phyloP scores from a whole-genome alignment of 2,797 vertebrate genomes.

The Loriculus beryllinus region DNA sequence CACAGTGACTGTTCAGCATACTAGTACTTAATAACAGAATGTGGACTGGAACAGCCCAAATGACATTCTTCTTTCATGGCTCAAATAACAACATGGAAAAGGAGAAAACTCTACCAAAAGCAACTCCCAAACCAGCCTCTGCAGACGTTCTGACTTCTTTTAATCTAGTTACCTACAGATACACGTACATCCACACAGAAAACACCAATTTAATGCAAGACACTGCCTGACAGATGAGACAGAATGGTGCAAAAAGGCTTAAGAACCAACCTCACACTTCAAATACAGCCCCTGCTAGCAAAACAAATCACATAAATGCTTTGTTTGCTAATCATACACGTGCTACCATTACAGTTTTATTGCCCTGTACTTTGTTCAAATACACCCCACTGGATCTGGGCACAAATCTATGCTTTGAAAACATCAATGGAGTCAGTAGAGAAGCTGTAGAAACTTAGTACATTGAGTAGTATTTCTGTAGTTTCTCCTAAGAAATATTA shows the following conservation, averaged over 20 bases:
- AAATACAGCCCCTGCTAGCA: neutral
- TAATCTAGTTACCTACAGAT: neutral
- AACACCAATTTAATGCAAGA: neutral
- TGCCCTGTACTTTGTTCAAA: constrained; percentile 21
- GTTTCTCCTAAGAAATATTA: neutral
- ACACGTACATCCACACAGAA: neutral
- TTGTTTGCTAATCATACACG: neutral
- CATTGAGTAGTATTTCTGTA: neutral
- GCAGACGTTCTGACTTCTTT: neutral
- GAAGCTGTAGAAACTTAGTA: neutral
- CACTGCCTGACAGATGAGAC: neutral
- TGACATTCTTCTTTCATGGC: neutral
- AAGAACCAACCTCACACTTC: neutral
- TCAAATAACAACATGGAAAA: neutral
- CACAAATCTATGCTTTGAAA: neutral
- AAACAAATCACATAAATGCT: neutral
- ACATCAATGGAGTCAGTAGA: neutral
- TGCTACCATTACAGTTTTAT: constrained; percentile 3
- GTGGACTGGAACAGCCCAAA: neutral
- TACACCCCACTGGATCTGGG: neutral
- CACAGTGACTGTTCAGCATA: neutral
- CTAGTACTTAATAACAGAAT: neutral
- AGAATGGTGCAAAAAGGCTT: neutral
- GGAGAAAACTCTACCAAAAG: neutral
- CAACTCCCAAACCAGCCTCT: neutral